These are phyloP conservation scores for Sitophilus oryzae DNA, from an alignment of 1,140 invertebrate genomes.

Conservation along the genomic window DNA sequence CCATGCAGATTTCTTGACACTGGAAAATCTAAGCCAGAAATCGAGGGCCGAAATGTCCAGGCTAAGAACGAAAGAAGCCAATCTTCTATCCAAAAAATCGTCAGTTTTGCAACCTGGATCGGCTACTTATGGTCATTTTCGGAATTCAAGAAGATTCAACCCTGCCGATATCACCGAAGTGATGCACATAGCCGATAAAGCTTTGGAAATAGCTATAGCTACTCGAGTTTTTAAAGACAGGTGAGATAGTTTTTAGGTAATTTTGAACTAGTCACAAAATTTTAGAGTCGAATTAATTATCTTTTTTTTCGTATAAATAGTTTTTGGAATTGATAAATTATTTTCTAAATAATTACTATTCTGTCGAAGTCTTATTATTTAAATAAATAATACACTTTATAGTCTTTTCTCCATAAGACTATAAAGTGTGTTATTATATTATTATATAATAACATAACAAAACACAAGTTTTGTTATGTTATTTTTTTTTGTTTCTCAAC, in stretches of 20 bases:
- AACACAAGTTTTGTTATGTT: no score
- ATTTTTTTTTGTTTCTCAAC: no score
- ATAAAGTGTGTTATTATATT: no score
- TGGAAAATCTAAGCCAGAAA: conserved; percentile 29
- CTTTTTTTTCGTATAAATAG: no score
- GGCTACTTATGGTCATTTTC: conserved; percentile 39
- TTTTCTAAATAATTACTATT: no score
- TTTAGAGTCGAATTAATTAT: no score
- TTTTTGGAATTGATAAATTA: no score
- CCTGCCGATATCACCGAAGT: conserved; percentile 43
- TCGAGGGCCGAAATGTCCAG: conserved; percentile 30
- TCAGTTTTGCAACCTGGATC: conserved; percentile 33
- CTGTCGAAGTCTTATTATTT: no score
- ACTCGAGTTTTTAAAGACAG: conserved; percentile 46
- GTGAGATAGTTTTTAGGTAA: conserved; percentile 12
- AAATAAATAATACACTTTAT: no score
- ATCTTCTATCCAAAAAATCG: conserved; percentile 26
- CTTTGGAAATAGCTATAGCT: conserved; percentile 48
- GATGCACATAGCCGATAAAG: conserved; percentile 43
- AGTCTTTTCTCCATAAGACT: no score
- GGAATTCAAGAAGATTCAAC: conserved; percentile 37
- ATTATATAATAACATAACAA: no score
- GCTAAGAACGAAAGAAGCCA: conserved; percentile 29
- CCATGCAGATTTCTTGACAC: conserved; percentile 26
- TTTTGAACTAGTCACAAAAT: no score